Percentiles rank a stretch among this genome's conserved stretches.
Conservation (phyloP, 1,140 invertebrate species). For the Lethrus apterus region DNA sequence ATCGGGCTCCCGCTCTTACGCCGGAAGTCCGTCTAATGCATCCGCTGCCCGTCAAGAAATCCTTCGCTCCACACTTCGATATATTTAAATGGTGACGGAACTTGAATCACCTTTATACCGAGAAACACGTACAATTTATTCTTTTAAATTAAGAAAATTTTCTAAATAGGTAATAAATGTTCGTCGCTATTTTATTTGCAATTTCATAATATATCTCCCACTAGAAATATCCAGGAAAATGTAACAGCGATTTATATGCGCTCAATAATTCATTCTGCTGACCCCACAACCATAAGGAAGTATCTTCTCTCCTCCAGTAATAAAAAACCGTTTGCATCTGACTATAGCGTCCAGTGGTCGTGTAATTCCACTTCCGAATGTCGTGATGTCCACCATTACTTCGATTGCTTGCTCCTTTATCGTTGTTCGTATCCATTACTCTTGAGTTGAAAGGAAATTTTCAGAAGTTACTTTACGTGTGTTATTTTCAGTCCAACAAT, state of each 20-base stretch:
- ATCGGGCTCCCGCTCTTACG: slow-evolving; percentile 33
- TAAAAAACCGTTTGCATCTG: slow-evolving; percentile 14
- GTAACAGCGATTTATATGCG: background rate
- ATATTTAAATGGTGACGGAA: too few relatives aligned
- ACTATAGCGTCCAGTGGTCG: slow-evolving; percentile 16
- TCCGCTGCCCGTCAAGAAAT: slow-evolving; percentile 29
- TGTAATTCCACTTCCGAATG: slow-evolving; percentile 21
- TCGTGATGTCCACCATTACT: slow-evolving; percentile 20
- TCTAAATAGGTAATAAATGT: too few relatives aligned
- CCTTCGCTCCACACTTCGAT: too few relatives aligned
- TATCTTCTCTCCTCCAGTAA: slow-evolving; percentile 12
- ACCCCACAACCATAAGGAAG: slow-evolving; percentile 15
- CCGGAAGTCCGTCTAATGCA: slow-evolving; percentile 44
- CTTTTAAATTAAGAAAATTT: too few relatives aligned
- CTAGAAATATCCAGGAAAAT: too few relatives aligned
- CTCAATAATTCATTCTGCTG: slow-evolving; percentile 2
- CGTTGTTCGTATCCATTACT: background rate
- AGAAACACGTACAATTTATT: too few relatives aligned
- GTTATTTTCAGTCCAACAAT: too few relatives aligned
- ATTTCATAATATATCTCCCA: too few relatives aligned
- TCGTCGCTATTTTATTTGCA: too few relatives aligned
- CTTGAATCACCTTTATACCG: too few relatives aligned
- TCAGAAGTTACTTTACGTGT: too few relatives aligned
- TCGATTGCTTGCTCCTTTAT: slow-evolving; percentile 8
- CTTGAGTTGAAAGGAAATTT: background rate